phyloP scores from a whole-genome alignment of 2,888 invertebrate genomes.

The Lasioglossum lativentre region DNA sequence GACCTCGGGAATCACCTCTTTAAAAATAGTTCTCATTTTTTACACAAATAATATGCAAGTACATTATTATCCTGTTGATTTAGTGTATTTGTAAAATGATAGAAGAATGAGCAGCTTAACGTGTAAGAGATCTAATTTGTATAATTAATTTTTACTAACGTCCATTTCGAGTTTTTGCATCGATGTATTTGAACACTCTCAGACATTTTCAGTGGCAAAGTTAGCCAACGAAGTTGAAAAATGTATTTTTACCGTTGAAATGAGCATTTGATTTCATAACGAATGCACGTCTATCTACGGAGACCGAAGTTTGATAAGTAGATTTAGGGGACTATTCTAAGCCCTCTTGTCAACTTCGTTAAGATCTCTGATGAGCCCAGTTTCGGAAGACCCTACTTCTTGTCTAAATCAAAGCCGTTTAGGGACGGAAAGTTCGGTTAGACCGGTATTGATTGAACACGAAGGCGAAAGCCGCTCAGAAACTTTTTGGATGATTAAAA shows the following conservation, averaged over 20 bases:
- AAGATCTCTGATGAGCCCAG: constrained; percentile 17
- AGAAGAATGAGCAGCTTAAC: not conserved
- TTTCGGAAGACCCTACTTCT: not conserved
- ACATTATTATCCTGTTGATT: too few relatives aligned
- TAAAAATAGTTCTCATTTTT: too few relatives aligned
- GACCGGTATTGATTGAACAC: not conserved
- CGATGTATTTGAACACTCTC: not conserved
- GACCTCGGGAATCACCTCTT: too few relatives aligned
- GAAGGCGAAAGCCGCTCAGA: not conserved
- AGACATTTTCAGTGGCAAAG: not conserved
- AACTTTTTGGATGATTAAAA: not conserved
- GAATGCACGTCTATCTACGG: constrained; percentile 12
- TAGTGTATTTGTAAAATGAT: too few relatives aligned
- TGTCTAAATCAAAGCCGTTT: constrained; percentile 27
- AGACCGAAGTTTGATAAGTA: not conserved
- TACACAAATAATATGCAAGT: too few relatives aligned
- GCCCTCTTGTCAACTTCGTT: constrained; percentile 24
- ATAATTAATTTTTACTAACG: not conserved
- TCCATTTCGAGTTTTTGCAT: not conserved
- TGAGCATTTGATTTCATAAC: constrained; percentile 1
- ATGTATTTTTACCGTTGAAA: not conserved
- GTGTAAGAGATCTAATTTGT: not conserved
- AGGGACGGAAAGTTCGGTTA: constrained; percentile 3
- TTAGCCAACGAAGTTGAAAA: not conserved
- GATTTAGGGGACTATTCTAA: constrained; percentile 28